Evolutionary conservation across 2,797 vertebrate species (phyloP).

Genomic region (Poeciliopsis presidionis): DNA sequence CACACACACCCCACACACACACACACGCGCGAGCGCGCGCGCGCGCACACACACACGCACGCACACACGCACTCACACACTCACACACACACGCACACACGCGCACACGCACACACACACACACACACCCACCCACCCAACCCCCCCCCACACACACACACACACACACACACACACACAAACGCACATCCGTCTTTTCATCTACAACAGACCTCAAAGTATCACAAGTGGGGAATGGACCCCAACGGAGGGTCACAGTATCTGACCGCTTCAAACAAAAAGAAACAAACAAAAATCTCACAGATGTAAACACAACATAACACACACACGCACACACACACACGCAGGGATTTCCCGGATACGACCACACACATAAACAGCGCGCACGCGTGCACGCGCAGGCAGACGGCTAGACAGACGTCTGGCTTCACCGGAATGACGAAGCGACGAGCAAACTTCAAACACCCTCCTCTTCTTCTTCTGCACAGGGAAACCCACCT

Average conservation of each 20-base stretch:
- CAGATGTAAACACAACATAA: neutral
- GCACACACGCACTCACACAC: conserved; percentile 21
- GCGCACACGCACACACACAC: conserved; percentile 5
- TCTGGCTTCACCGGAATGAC: conserved; percentile 68
- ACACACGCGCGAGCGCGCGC: no score
- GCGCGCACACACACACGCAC: conserved; percentile 7
- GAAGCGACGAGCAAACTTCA: conserved; percentile 59
- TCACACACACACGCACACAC: conserved; percentile 13
- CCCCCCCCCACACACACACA: conserved; percentile 15
- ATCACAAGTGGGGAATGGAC: conserved; percentile 20
- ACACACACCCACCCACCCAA: no score
- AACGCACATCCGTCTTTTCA: conserved; percentile 18
- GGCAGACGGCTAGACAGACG: conserved; percentile 62
- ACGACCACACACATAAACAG: conserved; percentile 37
- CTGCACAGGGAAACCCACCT: neutral
- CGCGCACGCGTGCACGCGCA: neutral
- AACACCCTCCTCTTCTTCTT: neutral
- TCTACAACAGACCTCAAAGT: conserved; percentile 17
- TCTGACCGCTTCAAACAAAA: neutral
- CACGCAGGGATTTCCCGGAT: conserved; percentile 55
- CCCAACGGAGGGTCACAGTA: neutral
- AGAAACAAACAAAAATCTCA: neutral
- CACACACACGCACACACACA: neutral
- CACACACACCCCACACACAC: conserved; percentile 1
- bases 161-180: neutral